Evolutionary conservation across 2,797 vertebrate species (phyloP).

Genomic region (Hylomyscus alleni): DNA sequence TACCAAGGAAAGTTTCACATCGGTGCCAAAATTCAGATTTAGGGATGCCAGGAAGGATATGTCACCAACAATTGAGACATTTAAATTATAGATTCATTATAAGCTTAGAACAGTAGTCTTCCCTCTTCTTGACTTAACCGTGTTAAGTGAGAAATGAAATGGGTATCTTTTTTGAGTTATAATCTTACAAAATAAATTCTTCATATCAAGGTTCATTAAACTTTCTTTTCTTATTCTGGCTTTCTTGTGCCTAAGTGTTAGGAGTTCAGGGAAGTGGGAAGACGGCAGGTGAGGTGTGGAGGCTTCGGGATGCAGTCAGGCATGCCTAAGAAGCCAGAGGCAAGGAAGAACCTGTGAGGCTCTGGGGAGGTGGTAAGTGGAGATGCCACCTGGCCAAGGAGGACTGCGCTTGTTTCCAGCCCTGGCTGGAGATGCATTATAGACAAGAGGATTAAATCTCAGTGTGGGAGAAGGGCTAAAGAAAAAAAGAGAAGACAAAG

Average conservation of each 20-base stretch:
- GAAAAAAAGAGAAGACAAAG: slow-evolving; percentile 36
- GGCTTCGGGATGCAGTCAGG: background rate
- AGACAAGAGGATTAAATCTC: background rate
- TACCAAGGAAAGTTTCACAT: slow-evolving; percentile 22
- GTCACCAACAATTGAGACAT: background rate
- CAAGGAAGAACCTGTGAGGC: background rate
- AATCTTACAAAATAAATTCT: slow-evolving; percentile 38
- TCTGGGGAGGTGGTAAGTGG: background rate
- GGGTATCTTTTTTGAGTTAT: background rate
- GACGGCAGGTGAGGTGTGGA: background rate
- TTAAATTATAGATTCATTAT: slow-evolving; percentile 11
- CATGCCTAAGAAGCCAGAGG: background rate
- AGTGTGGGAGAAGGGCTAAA: background rate
- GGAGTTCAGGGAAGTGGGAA: background rate
- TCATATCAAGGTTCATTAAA: background rate
- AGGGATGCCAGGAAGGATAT: background rate
- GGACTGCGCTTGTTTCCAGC: background rate
- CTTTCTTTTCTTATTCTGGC: background rate
- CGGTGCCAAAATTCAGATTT: slow-evolving; percentile 44
- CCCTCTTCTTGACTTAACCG: background rate
- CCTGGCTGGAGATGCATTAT: background rate
- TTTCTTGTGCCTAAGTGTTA: background rate
- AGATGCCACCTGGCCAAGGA: background rate
- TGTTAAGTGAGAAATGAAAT: slow-evolving; percentile 27
- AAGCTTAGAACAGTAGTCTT: background rate